A percentile compares a stretch with the other conserved stretches of the same genome.
These are phyloP conservation scores for Apantesis nais DNA, from an alignment of 2,888 invertebrate genomes.

Conservation along the genomic window DNA sequence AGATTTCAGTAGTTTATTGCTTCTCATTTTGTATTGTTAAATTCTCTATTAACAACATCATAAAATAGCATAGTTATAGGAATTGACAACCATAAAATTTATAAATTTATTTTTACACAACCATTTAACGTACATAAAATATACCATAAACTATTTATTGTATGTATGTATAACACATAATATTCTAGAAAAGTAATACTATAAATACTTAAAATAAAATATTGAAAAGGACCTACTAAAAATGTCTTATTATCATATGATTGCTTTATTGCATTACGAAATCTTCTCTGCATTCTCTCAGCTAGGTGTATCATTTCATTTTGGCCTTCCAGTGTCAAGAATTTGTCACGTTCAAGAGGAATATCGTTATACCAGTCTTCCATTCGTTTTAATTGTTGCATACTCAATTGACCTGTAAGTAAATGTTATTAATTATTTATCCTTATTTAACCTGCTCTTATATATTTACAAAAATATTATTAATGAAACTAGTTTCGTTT, in stretches of 20 bases:
- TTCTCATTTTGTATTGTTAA: not conserved
- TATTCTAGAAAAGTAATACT: not conserved
- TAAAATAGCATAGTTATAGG: not conserved
- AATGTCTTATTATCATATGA: slow-evolving; percentile 87
- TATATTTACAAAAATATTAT: not conserved
- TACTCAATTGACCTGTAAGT: slow-evolving; percentile 68
- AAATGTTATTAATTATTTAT: not conserved
- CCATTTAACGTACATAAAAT: no score
- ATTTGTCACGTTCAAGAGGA: slow-evolving; percentile 83
- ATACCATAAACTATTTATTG: no score
- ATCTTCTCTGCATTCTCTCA: slow-evolving; percentile 90
- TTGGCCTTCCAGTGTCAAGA: slow-evolving; percentile 90
- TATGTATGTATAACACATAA: no score
- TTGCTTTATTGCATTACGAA: slow-evolving; percentile 87
- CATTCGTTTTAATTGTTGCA: slow-evolving; percentile 75
- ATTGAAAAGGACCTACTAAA: slow-evolving; percentile 71
- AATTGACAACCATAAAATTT: not conserved
- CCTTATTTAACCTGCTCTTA: not conserved
- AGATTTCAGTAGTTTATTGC: not conserved
- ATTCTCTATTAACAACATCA: not conserved
- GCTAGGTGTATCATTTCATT: slow-evolving; percentile 90
- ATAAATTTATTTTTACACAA: not conserved
- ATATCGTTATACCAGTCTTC: slow-evolving; percentile 86
- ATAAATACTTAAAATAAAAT: not conserved
- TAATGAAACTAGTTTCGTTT: not conserved